Evolutionary conservation across 2,797 vertebrate genomes (phyloP).

Genomic region (Chelon labrosus): DNA sequence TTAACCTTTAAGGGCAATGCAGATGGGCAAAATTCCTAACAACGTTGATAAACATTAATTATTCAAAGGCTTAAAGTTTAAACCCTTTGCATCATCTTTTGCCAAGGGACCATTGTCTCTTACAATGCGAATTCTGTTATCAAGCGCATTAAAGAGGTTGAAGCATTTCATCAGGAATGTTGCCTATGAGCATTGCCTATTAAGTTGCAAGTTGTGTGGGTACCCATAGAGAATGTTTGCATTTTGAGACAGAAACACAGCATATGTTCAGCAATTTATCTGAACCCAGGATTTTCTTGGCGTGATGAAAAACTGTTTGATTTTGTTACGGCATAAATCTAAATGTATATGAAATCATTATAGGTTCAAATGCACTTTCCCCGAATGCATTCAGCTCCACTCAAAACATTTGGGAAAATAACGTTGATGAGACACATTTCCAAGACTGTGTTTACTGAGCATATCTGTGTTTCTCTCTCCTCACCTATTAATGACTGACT

Average conservation of each 20-base stretch:
- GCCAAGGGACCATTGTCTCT: not conserved
- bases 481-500: conserved; percentile 16
- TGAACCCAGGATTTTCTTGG: not conserved
- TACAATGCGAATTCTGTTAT: conserved; percentile 12
- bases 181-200: conserved; percentile 55
- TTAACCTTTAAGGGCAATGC: conserved; percentile 32
- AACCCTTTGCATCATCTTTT: not conserved
- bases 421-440: conserved; percentile 10
- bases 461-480: conserved; percentile 67
- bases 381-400: not conserved
- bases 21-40: conserved; percentile 54
- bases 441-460: conserved; percentile 27
- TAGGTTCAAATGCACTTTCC: not conserved
- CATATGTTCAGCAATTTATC: conserved; percentile 19
- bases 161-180: conserved; percentile 21
- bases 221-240: conserved; percentile 25
- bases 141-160: not conserved
- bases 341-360: conserved; percentile 1
- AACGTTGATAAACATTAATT: not conserved
- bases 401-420: not conserved
- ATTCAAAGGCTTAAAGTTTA: not conserved
- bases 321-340: conserved; percentile 3
- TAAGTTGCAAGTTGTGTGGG: conserved; percentile 31
- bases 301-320: not conserved
- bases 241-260: conserved; percentile 72